Conservation (phyloP, 2,113 vertebrate genomes). For the Nibea coibor region DNA sequence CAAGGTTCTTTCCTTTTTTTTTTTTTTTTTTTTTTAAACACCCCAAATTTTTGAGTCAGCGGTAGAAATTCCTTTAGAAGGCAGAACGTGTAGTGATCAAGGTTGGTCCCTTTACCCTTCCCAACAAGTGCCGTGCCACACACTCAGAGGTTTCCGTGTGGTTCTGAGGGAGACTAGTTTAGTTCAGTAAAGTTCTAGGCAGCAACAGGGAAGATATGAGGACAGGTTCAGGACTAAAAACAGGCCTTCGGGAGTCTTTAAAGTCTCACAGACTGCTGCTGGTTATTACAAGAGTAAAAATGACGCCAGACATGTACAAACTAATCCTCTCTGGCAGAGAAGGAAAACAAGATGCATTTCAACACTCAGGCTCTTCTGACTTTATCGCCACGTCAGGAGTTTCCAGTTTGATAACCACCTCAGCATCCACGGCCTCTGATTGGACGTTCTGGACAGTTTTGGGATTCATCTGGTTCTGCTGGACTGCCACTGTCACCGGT, state of each 20-base stretch:
- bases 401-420: slow-evolving; percentile 83
- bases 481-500: slow-evolving; percentile 23
- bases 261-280: slow-evolving; percentile 75
- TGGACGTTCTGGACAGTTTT: slow-evolving; percentile 40
- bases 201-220: slow-evolving; percentile 41
- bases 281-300: slow-evolving; percentile 65
- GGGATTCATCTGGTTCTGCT: slow-evolving; percentile 40
- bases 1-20: not conserved
- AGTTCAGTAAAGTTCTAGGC: slow-evolving; percentile 29
- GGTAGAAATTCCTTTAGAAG: slow-evolving; percentile 12
- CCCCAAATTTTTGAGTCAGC: slow-evolving; percentile 10
- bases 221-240: slow-evolving; percentile 37
- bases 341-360: slow-evolving; percentile 68
- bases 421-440: slow-evolving; percentile 33
- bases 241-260: slow-evolving; percentile 38
- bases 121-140: slow-evolving; percentile 19
- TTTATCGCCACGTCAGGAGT: slow-evolving; percentile 35
- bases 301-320: slow-evolving; percentile 53
- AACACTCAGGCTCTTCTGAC: slow-evolving; percentile 82
- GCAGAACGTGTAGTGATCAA: slow-evolving; percentile 82
- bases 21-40: too few relatives aligned
- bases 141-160: slow-evolving; percentile 31
- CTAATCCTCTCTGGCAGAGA: slow-evolving; percentile 15
- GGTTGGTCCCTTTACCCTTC: slow-evolving; percentile 89
- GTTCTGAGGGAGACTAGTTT: slow-evolving; percentile 35